Percentiles rank a stretch among this genome's conserved stretches.
phyloP scores from a whole-genome alignment of 2,113 vertebrate genomes.

The Meles meles region DNA sequence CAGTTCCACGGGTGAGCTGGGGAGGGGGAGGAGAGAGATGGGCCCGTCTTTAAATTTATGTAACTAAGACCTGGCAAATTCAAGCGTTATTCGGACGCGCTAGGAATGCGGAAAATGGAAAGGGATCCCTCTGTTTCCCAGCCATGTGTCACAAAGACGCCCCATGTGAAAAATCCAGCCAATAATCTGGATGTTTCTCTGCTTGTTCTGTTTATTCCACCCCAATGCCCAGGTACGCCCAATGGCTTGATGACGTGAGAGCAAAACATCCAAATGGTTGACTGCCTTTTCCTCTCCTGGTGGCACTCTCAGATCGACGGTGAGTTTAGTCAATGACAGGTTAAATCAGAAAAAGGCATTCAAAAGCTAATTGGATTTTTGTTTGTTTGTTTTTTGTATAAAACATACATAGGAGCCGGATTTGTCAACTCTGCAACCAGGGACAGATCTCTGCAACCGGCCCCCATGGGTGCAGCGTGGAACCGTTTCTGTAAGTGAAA shows the following conservation, averaged over 20 bases:
- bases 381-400: neutral
- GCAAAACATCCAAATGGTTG: no score
- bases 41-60: neutral
- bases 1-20: neutral
- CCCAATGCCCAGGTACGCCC: fast-evolving
- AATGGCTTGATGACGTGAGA: fast-evolving
- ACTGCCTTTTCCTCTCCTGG: neutral
- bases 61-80: neutral
- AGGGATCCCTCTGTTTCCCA: neutral
- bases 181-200: neutral
- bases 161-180: neutral
- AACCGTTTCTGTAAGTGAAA: neutral
- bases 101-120: fast-evolving
- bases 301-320: fast-evolving
- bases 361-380: neutral
- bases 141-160: fast-evolving
- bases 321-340: neutral
- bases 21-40: neutral
- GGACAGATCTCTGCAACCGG: neutral
- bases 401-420: neutral
- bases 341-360: neutral
- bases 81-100: fast-evolving
- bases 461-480: neutral
- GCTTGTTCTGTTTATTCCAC: neutral
- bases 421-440: fast-evolving